Evolutionary conservation across 1,140 invertebrate species (phyloP).

Genomic region (Papilio xuthus): DNA sequence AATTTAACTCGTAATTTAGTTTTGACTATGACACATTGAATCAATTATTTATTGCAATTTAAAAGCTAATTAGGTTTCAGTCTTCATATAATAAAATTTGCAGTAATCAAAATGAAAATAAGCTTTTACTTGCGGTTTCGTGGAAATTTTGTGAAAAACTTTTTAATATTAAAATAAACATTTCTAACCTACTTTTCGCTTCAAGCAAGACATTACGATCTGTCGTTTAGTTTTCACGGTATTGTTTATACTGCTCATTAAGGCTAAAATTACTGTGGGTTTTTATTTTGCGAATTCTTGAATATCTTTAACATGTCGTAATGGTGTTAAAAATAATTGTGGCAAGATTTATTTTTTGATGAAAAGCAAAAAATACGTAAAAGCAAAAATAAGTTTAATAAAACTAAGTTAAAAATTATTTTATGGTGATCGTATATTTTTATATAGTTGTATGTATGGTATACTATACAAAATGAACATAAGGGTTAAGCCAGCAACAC

Average conservation of each 20-base stretch:
- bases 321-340: not conserved
- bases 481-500: no score
- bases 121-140: not conserved
- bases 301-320: not conserved
- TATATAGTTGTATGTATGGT: no score
- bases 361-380: no score
- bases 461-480: no score
- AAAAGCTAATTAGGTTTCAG: not conserved
- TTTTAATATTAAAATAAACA: not conserved
- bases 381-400: no score
- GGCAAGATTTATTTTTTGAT: no score
- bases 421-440: no score
- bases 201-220: not conserved
- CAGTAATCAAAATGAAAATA: not conserved
- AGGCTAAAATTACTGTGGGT: not conserved
- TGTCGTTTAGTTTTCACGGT: slow-evolving; percentile 10
- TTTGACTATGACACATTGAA: not conserved
- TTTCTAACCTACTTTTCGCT: slow-evolving; percentile 4
- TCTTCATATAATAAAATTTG: not conserved
- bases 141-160: not conserved
- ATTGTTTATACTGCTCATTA: slow-evolving; percentile 18
- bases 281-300: not conserved
- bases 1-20: not conserved
- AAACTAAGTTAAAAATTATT: no score
- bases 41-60: not conserved